These are phyloP conservation scores for Cydia fagiglandana DNA, from an alignment of 1,140 invertebrate species.

Conservation along the genomic window DNA sequence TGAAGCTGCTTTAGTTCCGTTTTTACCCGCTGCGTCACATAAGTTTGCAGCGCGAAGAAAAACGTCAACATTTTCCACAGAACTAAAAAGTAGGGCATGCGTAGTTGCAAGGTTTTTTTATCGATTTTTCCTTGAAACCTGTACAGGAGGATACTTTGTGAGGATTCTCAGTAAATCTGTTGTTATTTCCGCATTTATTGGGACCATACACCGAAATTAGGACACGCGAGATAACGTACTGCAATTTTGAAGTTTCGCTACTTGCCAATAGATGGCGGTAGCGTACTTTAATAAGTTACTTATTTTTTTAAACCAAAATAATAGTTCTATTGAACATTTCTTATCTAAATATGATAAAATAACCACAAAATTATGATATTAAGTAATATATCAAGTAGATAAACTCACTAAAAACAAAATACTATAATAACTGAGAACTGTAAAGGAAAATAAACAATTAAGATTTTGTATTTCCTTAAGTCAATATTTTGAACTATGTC, in stretches of 20 bases:
- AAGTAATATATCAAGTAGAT: background rate
- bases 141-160: constrained; percentile 46
- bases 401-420: background rate
- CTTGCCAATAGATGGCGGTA: constrained; percentile 65
- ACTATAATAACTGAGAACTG: background rate
- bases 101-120: constrained; percentile 50
- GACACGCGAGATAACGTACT: constrained; percentile 58
- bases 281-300: background rate
- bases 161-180: constrained; percentile 44
- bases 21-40: background rate
- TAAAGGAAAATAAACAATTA: background rate
- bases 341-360: constrained; percentile 1
- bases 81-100: constrained; percentile 68
- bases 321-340: constrained; percentile 34
- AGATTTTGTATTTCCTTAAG: background rate
- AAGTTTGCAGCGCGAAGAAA: constrained; percentile 49
- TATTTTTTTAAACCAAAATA: background rate
- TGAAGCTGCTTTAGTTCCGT: constrained; percentile 11
- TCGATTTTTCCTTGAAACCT: constrained; percentile 62
- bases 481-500: background rate
- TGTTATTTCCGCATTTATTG: constrained; percentile 51
- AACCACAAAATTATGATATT: constrained; percentile 37
- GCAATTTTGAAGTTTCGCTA: constrained; percentile 53
- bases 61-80: constrained; percentile 59
- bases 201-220: constrained; percentile 63